Percentiles rank a stretch among this genome's conserved stretches.
phyloP scores from a whole-genome alignment of 2,113 vertebrate species.

The Hystrix brachyura region DNA sequence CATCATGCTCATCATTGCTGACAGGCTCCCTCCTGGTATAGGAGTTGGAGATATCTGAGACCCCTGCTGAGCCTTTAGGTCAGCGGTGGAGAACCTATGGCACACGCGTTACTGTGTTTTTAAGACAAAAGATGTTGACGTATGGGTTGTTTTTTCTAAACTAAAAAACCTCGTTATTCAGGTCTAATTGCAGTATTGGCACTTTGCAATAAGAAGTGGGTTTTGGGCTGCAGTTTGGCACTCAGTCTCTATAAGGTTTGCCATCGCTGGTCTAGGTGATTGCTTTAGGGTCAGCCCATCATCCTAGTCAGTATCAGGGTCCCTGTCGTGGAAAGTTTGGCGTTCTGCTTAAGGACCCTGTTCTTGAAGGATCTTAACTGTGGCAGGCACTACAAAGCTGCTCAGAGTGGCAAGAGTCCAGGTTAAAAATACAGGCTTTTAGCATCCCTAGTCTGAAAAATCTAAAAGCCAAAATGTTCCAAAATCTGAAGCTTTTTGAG shows the following conservation, averaged over 20 bases:
- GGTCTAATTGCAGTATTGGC: not conserved
- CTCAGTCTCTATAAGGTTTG: not conserved
- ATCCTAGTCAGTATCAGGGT: not conserved
- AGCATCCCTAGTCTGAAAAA: not conserved
- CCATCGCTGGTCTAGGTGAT: not conserved
- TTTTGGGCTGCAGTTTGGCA: not conserved
- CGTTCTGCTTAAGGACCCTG: not conserved
- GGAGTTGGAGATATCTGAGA: not conserved
- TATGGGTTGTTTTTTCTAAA: not conserved
- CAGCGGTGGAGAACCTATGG: not conserved
- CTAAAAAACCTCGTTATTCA: not conserved
- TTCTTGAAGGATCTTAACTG: not conserved
- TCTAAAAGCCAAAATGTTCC: not conserved
- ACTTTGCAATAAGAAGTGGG: not conserved
- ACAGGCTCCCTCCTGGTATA: not conserved
- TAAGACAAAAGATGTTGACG: not conserved
- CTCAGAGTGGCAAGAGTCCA: not conserved
- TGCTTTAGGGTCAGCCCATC: not conserved
- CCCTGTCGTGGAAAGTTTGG: not conserved
- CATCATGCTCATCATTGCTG: not conserved
- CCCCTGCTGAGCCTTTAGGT: not conserved
- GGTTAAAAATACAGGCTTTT: not conserved
- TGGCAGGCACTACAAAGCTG: not conserved
- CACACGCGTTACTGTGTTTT: not conserved
- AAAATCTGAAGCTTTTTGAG: not conserved